A percentile compares a stretch with the other conserved stretches of the same genome.
Evolutionary conservation across 64 coral and sea anemone species (phyloP).

Genomic region (Montipora capricornis): DNA sequence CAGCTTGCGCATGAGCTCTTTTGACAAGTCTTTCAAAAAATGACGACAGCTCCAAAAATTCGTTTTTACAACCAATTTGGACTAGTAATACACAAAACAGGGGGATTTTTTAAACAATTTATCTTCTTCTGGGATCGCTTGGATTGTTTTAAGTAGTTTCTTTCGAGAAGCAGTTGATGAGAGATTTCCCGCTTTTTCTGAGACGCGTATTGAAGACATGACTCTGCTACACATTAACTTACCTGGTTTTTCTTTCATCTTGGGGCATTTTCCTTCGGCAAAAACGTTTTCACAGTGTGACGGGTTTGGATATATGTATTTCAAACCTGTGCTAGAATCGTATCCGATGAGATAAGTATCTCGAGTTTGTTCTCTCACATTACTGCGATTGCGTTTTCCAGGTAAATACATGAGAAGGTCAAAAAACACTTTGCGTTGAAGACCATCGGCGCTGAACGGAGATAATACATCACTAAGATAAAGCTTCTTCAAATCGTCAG

Average conservation of each 20-base stretch:
- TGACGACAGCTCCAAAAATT: too few species aligned
- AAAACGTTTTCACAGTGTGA: constrained; percentile 52
- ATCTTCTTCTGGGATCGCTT: neutral
- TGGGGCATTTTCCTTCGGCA: constrained; percentile 31
- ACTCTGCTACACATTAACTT: neutral
- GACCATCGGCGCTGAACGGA: constrained; percentile 76
- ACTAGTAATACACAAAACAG: too few species aligned
- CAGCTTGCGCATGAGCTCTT: too few species aligned
- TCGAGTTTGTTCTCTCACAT: constrained; percentile 84
- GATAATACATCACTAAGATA: constrained; percentile 88
- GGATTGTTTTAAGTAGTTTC: neutral
- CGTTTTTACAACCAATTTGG: too few species aligned
- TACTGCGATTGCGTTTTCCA: constrained; percentile 80
- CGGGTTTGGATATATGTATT: constrained; percentile 73
- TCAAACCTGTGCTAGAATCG: constrained; percentile 54
- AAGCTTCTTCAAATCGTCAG: constrained; percentile 93
- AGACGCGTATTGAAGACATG: neutral
- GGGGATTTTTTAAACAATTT: neutral
- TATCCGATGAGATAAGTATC: constrained; percentile 80
- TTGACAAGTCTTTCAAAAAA: too few species aligned
- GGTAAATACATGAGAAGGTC: constrained; percentile 86
- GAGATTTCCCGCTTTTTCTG: constrained; percentile 5
- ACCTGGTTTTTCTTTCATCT: constrained; percentile 52
- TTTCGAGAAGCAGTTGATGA: neutral
- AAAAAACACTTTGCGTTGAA: constrained; percentile 88